These are phyloP conservation scores for Chascanopsetta lugubris DNA, from an alignment of 2,113 vertebrate genomes.

Conservation along the genomic window DNA sequence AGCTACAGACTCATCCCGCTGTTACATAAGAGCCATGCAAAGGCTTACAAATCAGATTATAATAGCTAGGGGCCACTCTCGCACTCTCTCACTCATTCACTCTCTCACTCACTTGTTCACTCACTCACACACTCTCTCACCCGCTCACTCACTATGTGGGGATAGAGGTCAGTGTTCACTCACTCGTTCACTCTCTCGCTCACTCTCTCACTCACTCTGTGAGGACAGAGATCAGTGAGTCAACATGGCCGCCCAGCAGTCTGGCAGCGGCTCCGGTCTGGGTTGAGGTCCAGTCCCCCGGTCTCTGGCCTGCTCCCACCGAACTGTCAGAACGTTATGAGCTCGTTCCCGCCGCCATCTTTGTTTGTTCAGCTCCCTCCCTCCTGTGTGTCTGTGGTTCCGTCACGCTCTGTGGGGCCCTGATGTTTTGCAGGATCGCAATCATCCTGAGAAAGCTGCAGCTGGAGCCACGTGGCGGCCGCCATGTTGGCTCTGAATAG, in stretches of 20 bases:
- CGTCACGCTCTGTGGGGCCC: slow-evolving; percentile 18
- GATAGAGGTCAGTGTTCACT: too few species aligned
- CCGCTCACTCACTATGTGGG: too few species aligned
- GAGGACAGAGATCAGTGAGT: slow-evolving; percentile 66
- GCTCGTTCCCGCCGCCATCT: too few species aligned
- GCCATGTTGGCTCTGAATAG: background rate
- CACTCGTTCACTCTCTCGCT: too few species aligned
- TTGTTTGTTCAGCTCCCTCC: too few species aligned
- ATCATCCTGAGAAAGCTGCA: slow-evolving; percentile 42
- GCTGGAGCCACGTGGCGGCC: slow-evolving; percentile 12
- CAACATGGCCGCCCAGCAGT: slow-evolving; percentile 33
- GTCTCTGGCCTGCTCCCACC: background rate
- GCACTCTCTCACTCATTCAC: too few species aligned
- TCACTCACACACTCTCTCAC: too few species aligned
- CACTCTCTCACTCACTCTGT: too few species aligned
- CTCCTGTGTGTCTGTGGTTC: too few species aligned
- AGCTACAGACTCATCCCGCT: slow-evolving; percentile 57
- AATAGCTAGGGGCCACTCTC: slow-evolving; percentile 43
- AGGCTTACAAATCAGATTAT: slow-evolving; percentile 74
- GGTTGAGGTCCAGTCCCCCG: background rate
- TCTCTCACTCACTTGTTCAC: too few species aligned
- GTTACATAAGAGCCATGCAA: slow-evolving; percentile 73
- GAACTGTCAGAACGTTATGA: too few species aligned
- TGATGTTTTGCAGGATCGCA: slow-evolving; percentile 36
- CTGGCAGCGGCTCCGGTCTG: slow-evolving; percentile 27